Base-by-base conservation (phyloP, 2,888 invertebrate species). In the Drosophila kambysellisi region DNA sequence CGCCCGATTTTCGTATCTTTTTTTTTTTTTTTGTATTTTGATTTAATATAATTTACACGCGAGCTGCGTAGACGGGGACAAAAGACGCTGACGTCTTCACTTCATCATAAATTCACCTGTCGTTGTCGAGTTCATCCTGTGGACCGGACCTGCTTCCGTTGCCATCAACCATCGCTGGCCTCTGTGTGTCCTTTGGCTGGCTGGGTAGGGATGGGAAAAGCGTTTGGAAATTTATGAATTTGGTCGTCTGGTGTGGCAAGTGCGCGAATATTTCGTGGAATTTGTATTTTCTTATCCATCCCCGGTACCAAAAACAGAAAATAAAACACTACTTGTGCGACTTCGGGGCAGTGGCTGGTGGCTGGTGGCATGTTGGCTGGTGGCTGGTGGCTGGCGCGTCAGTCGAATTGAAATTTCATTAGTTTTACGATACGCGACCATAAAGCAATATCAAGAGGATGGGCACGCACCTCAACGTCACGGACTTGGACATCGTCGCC, bases 61-160 rank as follows among this genome's bases (percentile, higher is more conserved):
- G 82, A 74, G 83, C 20, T 77, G 90, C 90, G 88, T 85, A 88
- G 90, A 37, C 57, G 64, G 41, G 66, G 46, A 71, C 66, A 64
- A 76, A 68, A 63, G 65, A 61, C 73, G 90, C 83, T 89, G 90
- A 89, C 80, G 83, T 72, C 70, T 91, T 89, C 77, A 84, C 85
- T 90, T 91, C 86, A 90, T 89, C 85, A 91, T 91, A 89, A 91
- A 89, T 89, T 89, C 89, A 91, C 89, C 83, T 84, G 91, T 90
- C 89, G 91, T 91, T 87, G 69, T n/a, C 72, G 66, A 76, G 88
- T 74, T 74, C 76, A 83, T 82, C 73, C 78, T 67, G 35, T 29
- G 74, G 48, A 71, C 76, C 86, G 85, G 88, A 89, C 76, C 75
- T 80, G 89, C 83, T 81, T 75, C 89, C 80, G 89, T 74, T 81